Evolutionary conservation across 2,888 invertebrate species (phyloP).

Genomic region (Conchocele bisecta): DNA sequence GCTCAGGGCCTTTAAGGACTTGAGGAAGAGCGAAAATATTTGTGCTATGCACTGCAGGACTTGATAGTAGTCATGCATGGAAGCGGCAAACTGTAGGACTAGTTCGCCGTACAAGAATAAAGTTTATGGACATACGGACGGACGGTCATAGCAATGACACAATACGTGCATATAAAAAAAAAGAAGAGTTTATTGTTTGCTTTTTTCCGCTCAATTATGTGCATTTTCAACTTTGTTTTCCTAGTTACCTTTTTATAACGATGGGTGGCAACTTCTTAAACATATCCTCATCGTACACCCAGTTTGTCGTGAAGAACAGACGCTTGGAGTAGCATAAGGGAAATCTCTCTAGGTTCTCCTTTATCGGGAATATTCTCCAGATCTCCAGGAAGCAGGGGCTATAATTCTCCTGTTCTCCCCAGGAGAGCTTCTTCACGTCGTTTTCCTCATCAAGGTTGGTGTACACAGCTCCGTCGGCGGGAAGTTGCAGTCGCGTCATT

Average conservation of each 20-base stretch:
- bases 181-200: no score
- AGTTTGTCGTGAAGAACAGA: conserved; percentile 71
- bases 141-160: no score
- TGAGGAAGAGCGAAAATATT: no score
- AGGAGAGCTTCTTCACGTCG: conserved; percentile 68
- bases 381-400: conserved; percentile 74
- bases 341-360: conserved; percentile 72
- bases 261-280: conserved; percentile 75
- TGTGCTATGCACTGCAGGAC: no score
- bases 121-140: no score
- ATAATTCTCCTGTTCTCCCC: conserved; percentile 68
- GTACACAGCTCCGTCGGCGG: conserved; percentile 67
- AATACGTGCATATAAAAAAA: no score
- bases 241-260: conserved; percentile 79
- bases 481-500: conserved; percentile 68
- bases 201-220: no score
- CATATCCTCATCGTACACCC: conserved; percentile 74
- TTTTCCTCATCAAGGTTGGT: conserved; percentile 73
- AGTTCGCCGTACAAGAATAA: no score
- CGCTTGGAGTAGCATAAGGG: conserved; percentile 73
- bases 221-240: no score
- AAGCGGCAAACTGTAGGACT: no score
- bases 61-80: no score
- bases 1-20: no score
- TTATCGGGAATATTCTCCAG: conserved; percentile 69